Percentiles rank a stretch among this genome's conserved stretches.
Evolutionary conservation across 2,113 vertebrate species (phyloP).

Genomic region (Chunga burmeisteri): DNA sequence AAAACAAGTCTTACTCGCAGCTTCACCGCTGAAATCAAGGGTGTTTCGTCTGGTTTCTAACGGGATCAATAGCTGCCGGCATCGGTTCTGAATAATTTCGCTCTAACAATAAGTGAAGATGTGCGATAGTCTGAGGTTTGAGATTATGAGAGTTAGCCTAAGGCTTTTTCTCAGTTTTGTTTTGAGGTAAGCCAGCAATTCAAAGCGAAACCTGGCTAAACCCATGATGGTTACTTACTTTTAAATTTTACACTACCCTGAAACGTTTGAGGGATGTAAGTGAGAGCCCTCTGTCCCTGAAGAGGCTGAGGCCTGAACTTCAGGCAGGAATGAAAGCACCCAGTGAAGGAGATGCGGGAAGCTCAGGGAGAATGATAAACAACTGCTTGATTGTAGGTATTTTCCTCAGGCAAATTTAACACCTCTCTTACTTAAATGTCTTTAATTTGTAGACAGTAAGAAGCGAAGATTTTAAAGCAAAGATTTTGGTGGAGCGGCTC

Average conservation of each 20-base stretch:
- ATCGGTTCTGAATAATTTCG: background rate
- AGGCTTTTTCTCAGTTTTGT: constrained; percentile 38
- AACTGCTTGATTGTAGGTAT: background rate
- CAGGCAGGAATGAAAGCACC: background rate
- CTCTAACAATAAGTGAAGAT: background rate
- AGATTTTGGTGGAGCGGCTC: background rate
- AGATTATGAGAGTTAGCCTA: background rate
- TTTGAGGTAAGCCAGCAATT: constrained; percentile 30
- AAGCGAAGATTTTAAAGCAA: background rate
- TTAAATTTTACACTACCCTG: background rate
- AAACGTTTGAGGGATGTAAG: fast-evolving
- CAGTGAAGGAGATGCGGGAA: background rate
- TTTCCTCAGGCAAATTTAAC: background rate
- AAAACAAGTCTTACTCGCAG: background rate
- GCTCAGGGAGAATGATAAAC: background rate
- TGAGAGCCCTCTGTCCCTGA: background rate
- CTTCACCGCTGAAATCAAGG: background rate
- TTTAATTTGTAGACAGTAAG: background rate
- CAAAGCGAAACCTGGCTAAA: constrained; percentile 36
- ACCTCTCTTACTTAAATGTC: background rate
- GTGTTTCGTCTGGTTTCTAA: background rate
- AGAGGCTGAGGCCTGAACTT: background rate
- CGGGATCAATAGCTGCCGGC: fast-evolving
- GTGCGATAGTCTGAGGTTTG: background rate
- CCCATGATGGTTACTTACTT: background rate